Conservation (phyloP, 2,888 invertebrate genomes). For the Watsonalla binaria region DNA sequence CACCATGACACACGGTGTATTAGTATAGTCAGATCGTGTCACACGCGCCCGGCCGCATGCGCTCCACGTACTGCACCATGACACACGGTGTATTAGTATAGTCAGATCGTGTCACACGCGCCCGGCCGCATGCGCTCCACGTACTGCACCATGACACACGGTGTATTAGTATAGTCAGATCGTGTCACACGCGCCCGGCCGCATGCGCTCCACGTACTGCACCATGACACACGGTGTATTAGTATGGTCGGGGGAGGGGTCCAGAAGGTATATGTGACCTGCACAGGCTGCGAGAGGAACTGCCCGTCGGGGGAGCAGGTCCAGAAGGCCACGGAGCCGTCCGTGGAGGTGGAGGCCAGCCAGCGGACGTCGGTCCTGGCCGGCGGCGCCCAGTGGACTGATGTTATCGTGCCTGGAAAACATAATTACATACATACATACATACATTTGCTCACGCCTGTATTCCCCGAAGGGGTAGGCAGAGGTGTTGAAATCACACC, state of each 20-base stretch:
- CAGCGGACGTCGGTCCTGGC: constrained; percentile 87
- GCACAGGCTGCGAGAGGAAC: constrained; percentile 86
- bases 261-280: constrained; percentile 37
- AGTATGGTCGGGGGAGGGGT: not conserved
- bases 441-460: no score
- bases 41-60: no score
- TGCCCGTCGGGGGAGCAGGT: constrained; percentile 78
- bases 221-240: not conserved
- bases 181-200: no score
- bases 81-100: no score
- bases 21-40: no score
- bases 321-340: constrained; percentile 99
- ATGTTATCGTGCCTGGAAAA: constrained; percentile 52
- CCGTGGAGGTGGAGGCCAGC: constrained; percentile 95
- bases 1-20: no score
- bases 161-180: not conserved
- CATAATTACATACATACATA: no score
- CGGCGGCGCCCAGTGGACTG: constrained; percentile 94
- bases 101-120: constrained; percentile 97
- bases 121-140: constrained; percentile 92
- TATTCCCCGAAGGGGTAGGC: no score
- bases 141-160: constrained; percentile 81
- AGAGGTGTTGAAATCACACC: no score
- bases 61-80: no score
- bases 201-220: constrained; percentile 58